Conservation (phyloP, 2,888 invertebrate genomes). For the Lochmaea crataegi region DNA sequence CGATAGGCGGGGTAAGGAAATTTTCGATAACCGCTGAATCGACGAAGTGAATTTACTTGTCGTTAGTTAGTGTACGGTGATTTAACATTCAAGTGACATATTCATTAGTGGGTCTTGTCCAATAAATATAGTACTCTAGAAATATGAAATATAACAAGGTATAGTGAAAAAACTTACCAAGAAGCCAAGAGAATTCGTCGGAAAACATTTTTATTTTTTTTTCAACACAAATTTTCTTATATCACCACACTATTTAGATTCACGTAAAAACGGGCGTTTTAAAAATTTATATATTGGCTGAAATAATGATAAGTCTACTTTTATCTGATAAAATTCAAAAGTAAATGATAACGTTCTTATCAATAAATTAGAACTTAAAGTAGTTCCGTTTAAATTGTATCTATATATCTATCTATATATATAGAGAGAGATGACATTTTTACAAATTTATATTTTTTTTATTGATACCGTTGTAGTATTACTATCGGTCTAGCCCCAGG, state of each 20-base stretch:
- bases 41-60: too few relatives aligned
- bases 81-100: too few relatives aligned
- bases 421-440: too few relatives aligned
- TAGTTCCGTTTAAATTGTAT: background rate
- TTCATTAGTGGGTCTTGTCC: too few relatives aligned
- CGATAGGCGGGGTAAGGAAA: too few relatives aligned
- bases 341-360: background rate
- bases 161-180: background rate
- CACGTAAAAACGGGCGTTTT: background rate
- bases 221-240: background rate
- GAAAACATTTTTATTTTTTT: background rate
- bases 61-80: too few relatives aligned
- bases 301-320: background rate
- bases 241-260: background rate
- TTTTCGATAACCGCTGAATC: too few relatives aligned
- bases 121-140: too few relatives aligned
- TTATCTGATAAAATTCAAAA: background rate
- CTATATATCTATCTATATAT: background rate
- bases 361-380: background rate
- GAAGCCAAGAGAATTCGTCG: background rate
- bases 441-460: too few relatives aligned
- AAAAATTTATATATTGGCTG: background rate
- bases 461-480: too few relatives aligned
- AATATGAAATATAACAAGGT: too few relatives aligned
- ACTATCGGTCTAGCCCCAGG: too few relatives aligned